Conservation (phyloP, 2,797 vertebrate species). For the Tachyglossus aculeatus region DNA sequence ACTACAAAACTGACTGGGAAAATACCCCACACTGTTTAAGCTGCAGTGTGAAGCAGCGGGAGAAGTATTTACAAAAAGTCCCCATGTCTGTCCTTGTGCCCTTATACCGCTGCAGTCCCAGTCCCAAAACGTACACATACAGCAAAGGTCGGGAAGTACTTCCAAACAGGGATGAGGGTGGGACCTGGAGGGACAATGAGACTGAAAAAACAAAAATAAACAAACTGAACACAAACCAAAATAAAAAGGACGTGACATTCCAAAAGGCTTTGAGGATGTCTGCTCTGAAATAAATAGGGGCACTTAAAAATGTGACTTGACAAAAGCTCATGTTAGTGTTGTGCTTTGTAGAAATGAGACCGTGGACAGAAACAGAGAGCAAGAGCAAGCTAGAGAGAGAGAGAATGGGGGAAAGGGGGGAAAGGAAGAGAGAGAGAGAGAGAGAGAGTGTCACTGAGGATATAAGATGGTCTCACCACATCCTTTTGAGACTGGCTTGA, state of each 20-base stretch:
- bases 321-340: constrained; percentile 78
- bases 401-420: accelerated
- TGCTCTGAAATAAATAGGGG: constrained; percentile 78
- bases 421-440: no score
- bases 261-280: constrained; percentile 44
- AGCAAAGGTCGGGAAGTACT: constrained; percentile 57
- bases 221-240: no score
- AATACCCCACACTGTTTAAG: constrained; percentile 69
- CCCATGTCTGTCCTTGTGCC: constrained; percentile 70
- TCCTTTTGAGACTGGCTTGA: constrained; percentile 74
- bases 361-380: constrained; percentile 63
- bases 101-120: constrained; percentile 68
- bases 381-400: no score
- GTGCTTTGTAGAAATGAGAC: constrained; percentile 78
- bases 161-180: constrained; percentile 47
- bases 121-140: constrained; percentile 41
- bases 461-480: constrained; percentile 59
- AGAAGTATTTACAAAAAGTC: constrained; percentile 77
- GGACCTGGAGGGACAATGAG: not conserved
- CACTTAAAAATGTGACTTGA: constrained; percentile 67
- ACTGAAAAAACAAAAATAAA: not conserved
- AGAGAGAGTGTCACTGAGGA: no score
- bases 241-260: constrained; percentile 22
- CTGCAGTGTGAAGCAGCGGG: constrained; percentile 71
- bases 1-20: constrained; percentile 79